Evolutionary conservation across 1,140 invertebrate species (phyloP), one percentile per base, ranked within the genome.

Genomic region (Euborellia annulipes): DNA sequence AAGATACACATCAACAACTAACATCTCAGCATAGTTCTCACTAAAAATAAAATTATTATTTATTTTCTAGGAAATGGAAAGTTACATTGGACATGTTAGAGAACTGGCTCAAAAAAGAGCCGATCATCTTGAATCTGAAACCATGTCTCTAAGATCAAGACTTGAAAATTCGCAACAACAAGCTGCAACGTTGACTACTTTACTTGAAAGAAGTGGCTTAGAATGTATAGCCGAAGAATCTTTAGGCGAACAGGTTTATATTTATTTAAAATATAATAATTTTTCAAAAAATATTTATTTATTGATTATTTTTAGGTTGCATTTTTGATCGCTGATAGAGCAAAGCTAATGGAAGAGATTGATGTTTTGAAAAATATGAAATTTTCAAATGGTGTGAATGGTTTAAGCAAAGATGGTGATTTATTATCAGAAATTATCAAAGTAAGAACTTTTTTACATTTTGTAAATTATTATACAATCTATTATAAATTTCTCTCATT

Each of bases 41-140:
- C n/a, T n/a, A n/a, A n/a, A n/a, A n/a, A n/a, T n/a, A n/a, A n/a
- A n/a, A n/a, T n/a, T n/a, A n/a, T n/a, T n/a, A n/a, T n/a, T n/a
- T n/a, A n/a, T n/a, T n/a, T n/a, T n/a, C 19, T 45, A 62, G 60
- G 61, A 62, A 50, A 58, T 62, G 55, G 60, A 61, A 50, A 56
- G 54, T 48, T 63, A 63, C 38, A 51, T 61, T 39, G 53, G 59
- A n/a, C 57, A 61, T 40, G 50, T 63, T 19, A 50, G 55, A 36
- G 52, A 54, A 22, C 46, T 60, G 46, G 58, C 58, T 20, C 58
- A 60, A 23, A 57, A 59, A 47, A 51, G 59, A 19, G 58, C 58
- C 11, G 58, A 55, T 43, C 49, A 55, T 41, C 41, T 62, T 19
- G 56, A 63, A 52, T 54, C 53, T 19, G 60, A 62, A 49, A 55